Evolutionary conservation across 2,797 vertebrate genomes (phyloP), one percentile per base, ranked within the genome.

Genomic region (Crenuchus spilurus): DNA sequence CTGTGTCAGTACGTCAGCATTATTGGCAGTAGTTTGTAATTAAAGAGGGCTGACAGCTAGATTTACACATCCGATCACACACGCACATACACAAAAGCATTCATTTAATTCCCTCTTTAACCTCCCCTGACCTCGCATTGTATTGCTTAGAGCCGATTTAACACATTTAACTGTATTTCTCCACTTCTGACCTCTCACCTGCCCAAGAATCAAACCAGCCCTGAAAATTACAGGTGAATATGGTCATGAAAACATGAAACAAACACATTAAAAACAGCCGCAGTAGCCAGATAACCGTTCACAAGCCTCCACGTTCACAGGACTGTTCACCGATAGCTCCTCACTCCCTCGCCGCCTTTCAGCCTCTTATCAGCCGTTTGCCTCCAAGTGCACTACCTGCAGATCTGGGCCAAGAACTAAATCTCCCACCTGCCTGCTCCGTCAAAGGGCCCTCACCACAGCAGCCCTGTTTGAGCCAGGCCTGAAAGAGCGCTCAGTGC

Each of bases 391-490:
- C 65, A 61, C 20, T 78, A 81, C 75, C 78, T 80, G 67, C 31
- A 76, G 67, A 77, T 76, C 57, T 73, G 8, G 35, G 75, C 70
- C 64, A 80, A 75, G 70, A 71, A 75, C 24, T 48, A 64, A 64
- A 54, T 74, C 31, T 51, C 74, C 60, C 68, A 24, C 61, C 73
- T 71, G 35, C 37, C 30, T 69, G 74, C 54, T 74, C 66, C 33
- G 51, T 82, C 81, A 79, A 68, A 79, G 48, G 37, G 42, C 61
- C 30, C 26, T 78, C 69, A 75, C 77, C 74, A 74, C 70, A 62
- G 71, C 68, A 79, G 75, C 76, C 35, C 8, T 26, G 30, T 80
- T 78, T 82, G 71, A 81, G 82, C 75, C 60, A 52, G 33, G 48
- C 64, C 70, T 82, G 33, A 81, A 73, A 81, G 64, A 48, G 62